Evolutionary conservation across 2,797 vertebrate species (phyloP), one percentile per base, ranked within the genome.

Genomic region (Microctenopoma steveboyesi): DNA sequence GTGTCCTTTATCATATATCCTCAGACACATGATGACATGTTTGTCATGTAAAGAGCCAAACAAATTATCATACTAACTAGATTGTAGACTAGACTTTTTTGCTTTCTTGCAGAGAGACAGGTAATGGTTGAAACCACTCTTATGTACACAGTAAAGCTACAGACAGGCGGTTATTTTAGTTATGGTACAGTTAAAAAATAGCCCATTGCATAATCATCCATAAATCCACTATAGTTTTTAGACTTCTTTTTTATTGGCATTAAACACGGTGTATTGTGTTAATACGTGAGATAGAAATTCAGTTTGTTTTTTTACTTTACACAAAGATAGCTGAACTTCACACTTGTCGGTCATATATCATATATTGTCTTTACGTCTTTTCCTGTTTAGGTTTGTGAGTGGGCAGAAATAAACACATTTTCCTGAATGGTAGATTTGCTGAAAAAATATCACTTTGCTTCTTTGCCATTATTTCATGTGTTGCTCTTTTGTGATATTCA

Each of bases 1-100:
- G 10, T 78, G 82, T 83, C 72, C 81, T 84, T 81, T 82, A 74
- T 82, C 76, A 62, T 51, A 65, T 60, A 64, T 69, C 53, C 58
- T 72, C 68, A 61, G 33, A 81, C 11, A 49, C 37, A 79, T 72
- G 2, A 62, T 5, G 6, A 50, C 52, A 70, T 53, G 56, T 42
- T 51, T 64, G 51, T 63, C 46, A 59, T 33, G 72, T 63, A 47
- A 72, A 65, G 47, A 7, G 39, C 16, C 64, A 11, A 7, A 42
- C 46, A 62, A 22, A 78, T 60, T 40, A 48, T 55, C 53, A 46
- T 42, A 42, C 22, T 22, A 11, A 4, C 40, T 13, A 57, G 1
- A 40, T 33, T n/a, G 45, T 9, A n/a, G 0, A 53, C 33, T 22
- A 25, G 8, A 11, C 45, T 37, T 28, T 33, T 52, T 65, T 45